A percentile compares a stretch with the other conserved stretches of the same genome.
Conservation (phyloP, 1,140 invertebrate genomes). For the Bombus waltoni region DNA sequence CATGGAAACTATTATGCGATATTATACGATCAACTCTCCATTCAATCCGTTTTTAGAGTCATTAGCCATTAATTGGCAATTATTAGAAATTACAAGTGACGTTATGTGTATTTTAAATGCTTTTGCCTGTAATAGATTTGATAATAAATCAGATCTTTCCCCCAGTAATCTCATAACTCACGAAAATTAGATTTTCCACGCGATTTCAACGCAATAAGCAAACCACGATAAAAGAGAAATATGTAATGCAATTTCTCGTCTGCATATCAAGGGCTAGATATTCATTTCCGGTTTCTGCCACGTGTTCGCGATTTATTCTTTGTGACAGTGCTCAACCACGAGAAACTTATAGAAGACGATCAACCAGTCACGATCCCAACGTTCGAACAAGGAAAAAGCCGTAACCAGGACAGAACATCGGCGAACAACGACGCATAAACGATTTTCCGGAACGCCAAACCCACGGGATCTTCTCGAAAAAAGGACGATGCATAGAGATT, state of each 20-base stretch:
- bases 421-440: neutral
- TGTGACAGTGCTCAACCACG: too few relatives aligned
- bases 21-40: neutral
- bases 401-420: neutral
- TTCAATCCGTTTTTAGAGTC: neutral
- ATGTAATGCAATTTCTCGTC: neutral
- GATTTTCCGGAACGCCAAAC: neutral
- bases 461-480: neutral
- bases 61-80: neutral
- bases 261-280: neutral
- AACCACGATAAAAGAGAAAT: neutral
- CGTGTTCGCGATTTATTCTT: neutral
- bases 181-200: neutral
- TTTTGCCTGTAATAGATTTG: too few relatives aligned
- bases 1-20: neutral
- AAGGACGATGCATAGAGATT: slow-evolving; percentile 2
- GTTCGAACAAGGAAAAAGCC: neutral
- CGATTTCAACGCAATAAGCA: neutral
- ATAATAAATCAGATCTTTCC: too few relatives aligned
- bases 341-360: neutral
- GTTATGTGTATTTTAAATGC: too few relatives aligned
- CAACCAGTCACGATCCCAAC: neutral
- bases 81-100: too few relatives aligned
- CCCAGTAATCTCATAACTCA: neutral
- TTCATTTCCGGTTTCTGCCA: neutral